Percentiles rank a stretch among this genome's conserved stretches.
Evolutionary conservation across 2,113 vertebrate genomes (phyloP).

Genomic region (Thamnaconus septentrionalis): DNA sequence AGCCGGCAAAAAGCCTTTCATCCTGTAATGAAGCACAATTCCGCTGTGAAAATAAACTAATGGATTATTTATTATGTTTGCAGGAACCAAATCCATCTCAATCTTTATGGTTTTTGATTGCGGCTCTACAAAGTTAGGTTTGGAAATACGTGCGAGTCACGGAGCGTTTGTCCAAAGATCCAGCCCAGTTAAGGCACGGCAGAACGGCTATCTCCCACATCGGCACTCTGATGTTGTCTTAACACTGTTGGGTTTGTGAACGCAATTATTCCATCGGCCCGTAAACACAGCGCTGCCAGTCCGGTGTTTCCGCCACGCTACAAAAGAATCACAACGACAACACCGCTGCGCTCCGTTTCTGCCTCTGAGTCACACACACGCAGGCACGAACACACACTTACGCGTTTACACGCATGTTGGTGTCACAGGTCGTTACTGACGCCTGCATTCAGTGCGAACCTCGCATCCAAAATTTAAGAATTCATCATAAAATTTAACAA

Average conservation of each 20-base stretch:
- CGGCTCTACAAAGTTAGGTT: no score
- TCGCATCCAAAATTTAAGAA: no score
- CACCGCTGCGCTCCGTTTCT: slow-evolving; percentile 10
- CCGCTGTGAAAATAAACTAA: no score
- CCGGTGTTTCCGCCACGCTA: slow-evolving; percentile 26
- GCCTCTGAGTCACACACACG: background rate
- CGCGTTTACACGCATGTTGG: slow-evolving; percentile 2
- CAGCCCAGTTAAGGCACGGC: slow-evolving; percentile 29
- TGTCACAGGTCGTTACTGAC: no score
- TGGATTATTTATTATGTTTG: no score
- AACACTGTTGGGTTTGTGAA: slow-evolving; percentile 53
- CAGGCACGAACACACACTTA: slow-evolving; percentile 18
- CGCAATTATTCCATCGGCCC: slow-evolving; percentile 32
- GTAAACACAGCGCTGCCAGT: slow-evolving; percentile 40
- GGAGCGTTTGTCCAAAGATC: no score
- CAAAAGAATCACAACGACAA: background rate
- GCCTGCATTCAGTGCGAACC: no score
- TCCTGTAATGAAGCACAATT: no score
- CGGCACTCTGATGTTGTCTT: slow-evolving; percentile 54
- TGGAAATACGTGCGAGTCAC: slow-evolving; percentile 4
- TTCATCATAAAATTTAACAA: no score
- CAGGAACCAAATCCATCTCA: no score
- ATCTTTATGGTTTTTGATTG: no score
- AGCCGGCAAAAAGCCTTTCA: no score
- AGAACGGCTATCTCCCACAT: slow-evolving; percentile 21